phyloP scores from a whole-genome alignment of 2,888 invertebrate genomes.

The Xestia rhomboidea region DNA sequence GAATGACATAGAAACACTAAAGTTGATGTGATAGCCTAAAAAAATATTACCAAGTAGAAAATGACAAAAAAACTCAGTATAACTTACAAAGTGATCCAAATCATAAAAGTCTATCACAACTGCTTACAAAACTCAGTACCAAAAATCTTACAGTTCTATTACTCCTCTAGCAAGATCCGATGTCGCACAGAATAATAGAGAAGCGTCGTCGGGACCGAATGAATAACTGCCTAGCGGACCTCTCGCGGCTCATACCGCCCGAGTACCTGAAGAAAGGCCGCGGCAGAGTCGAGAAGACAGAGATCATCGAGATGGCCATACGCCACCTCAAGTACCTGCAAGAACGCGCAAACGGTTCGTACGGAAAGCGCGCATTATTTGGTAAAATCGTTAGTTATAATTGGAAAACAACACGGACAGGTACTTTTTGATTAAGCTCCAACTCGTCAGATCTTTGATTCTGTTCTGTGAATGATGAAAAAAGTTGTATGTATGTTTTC shows the following conservation, averaged over 20 bases:
- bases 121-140: not conserved
- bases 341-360: constrained; percentile 90
- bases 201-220: constrained; percentile 98
- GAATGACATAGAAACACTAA: not conserved
- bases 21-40: constrained; percentile 9
- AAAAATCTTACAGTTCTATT: constrained; percentile 34
- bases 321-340: constrained; percentile 97
- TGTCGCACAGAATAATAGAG: constrained; percentile 99
- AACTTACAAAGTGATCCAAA: not conserved
- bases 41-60: not conserved
- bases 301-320: constrained; percentile 99
- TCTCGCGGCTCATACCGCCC: constrained; percentile 97
- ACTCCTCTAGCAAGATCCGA: constrained; percentile 95
- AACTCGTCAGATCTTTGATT: constrained; percentile 53
- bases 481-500: constrained; percentile 21
- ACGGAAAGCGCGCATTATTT: constrained; percentile 62
- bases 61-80: not conserved
- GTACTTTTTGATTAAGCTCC: constrained; percentile 60
- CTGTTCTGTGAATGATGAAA: constrained; percentile 46
- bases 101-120: constrained; percentile 1
- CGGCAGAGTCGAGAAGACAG: constrained; percentile 98
- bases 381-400: constrained; percentile 61
- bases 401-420: constrained; percentile 56
- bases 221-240: constrained; percentile 98
- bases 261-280: constrained; percentile 98